A percentile compares a stretch with the other conserved stretches of the same genome.
Evolutionary conservation across 2,888 invertebrate genomes (phyloP).

Genomic region (Perdita meconis): DNA sequence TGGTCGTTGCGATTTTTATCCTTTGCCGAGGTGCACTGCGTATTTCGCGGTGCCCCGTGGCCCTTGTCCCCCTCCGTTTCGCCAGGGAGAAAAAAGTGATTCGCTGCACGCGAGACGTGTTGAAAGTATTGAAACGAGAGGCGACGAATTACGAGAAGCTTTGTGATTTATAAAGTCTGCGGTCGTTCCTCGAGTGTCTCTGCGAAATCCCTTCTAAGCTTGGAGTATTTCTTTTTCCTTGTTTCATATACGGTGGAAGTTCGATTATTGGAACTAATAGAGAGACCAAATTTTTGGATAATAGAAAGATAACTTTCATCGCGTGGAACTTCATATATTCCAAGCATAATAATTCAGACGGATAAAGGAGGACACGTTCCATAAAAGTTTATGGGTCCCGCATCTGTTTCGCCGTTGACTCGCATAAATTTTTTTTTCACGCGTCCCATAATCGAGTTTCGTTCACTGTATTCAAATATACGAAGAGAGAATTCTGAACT

Average conservation of each 20-base stretch:
- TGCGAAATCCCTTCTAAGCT: slow-evolving; percentile 14
- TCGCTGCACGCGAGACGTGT: slow-evolving; percentile 52
- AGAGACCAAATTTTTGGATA: too few relatives aligned
- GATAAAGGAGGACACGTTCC: too few relatives aligned
- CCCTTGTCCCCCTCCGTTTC: neutral
- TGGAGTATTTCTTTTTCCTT: neutral
- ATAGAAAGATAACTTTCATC: too few relatives aligned
- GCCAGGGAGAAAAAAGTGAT: slow-evolving; percentile 47
- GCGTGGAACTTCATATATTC: too few relatives aligned
- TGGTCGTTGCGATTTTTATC: slow-evolving; percentile 68
- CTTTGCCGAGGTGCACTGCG: slow-evolving; percentile 42
- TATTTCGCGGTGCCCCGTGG: slow-evolving; percentile 6
- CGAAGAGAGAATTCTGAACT: too few relatives aligned
- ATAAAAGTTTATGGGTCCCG: too few relatives aligned
- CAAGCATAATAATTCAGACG: too few relatives aligned
- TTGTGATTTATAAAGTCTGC: slow-evolving; percentile 57
- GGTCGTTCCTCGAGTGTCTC: slow-evolving; percentile 49
- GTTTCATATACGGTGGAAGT: neutral
- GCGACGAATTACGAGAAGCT: slow-evolving; percentile 52
- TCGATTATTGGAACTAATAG: too few relatives aligned
- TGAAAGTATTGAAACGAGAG: slow-evolving; percentile 58
- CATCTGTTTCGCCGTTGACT: too few relatives aligned
- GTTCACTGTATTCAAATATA: neutral
- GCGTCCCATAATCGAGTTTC: too few relatives aligned
- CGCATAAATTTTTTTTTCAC: too few relatives aligned